Evolutionary conservation across 2,113 vertebrate species (phyloP).

Genomic region (Eublepharis macularius): DNA sequence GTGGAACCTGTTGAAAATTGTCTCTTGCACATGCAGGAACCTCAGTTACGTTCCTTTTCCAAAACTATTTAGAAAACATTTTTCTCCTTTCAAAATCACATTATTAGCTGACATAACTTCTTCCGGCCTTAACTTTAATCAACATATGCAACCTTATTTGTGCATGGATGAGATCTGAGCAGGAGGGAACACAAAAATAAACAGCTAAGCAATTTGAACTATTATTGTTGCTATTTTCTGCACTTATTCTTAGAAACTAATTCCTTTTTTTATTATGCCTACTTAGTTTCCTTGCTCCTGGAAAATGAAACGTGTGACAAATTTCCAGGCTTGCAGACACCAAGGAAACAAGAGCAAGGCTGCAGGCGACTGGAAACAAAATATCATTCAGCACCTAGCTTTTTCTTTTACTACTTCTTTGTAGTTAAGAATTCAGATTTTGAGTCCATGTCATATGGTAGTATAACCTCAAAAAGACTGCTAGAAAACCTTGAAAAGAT

Average conservation of each 20-base stretch:
- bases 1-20: neutral
- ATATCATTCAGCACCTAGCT: constrained; percentile 18
- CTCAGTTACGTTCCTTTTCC: neutral
- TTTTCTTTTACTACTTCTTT: neutral
- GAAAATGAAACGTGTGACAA: constrained; percentile 2
- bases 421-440: constrained; percentile 1
- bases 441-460: neutral
- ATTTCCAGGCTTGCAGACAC: neutral
- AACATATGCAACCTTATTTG: neutral
- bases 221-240: neutral
- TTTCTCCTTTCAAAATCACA: neutral
- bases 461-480: constrained; percentile 7
- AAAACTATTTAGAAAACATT: neutral
- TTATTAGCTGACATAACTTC: neutral
- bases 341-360: neutral
- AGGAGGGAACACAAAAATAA: constrained; percentile 1
- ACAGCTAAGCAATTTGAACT: neutral
- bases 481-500: constrained; percentile 20
- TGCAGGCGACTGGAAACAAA: neutral
- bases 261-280: constrained; percentile 30
- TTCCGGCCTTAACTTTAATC: neutral
- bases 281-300: neutral
- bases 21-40: neutral
- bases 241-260: neutral
- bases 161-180: neutral